phyloP scores from a whole-genome alignment of 2,797 vertebrate genomes.

The Bucorvus abyssinicus region DNA sequence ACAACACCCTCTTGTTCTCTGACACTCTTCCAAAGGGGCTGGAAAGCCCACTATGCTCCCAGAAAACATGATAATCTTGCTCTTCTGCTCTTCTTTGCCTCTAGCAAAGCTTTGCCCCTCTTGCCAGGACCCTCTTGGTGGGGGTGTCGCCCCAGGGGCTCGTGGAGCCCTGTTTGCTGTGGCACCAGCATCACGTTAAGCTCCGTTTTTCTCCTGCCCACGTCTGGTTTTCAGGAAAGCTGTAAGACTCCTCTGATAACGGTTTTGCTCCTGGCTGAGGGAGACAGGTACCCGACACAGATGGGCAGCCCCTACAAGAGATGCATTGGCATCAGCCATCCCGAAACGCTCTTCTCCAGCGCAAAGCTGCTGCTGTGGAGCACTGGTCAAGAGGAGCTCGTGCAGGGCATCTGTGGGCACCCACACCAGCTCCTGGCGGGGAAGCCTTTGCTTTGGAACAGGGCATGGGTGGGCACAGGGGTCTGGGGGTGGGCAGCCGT shows the following conservation, averaged over 20 bases:
- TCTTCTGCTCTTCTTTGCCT: neutral
- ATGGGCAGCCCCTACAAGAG: accelerated
- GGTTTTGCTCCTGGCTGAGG: accelerated
- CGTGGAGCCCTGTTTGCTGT: neutral
- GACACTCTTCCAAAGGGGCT: neutral
- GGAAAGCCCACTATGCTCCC: accelerated
- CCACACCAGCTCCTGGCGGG: accelerated
- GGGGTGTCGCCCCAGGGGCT: neutral
- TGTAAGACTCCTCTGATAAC: accelerated
- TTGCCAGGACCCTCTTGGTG: accelerated
- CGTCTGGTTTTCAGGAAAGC: neutral
- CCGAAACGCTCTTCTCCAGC: accelerated
- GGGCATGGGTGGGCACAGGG: neutral
- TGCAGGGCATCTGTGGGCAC: accelerated
- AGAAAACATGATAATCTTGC: neutral
- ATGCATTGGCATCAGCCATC: accelerated
- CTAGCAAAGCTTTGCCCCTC: neutral
- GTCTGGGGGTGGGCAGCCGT: accelerated
- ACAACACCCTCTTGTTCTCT: neutral
- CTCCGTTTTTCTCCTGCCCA: accelerated
- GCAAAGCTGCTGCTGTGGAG: accelerated
- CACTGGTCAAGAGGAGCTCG: accelerated
- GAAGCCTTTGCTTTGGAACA: neutral
- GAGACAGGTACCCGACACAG: accelerated
- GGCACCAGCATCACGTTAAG: neutral